Evolutionary conservation across 2,888 invertebrate genomes (phyloP).

Genomic region (Himalopsyche japonica): DNA sequence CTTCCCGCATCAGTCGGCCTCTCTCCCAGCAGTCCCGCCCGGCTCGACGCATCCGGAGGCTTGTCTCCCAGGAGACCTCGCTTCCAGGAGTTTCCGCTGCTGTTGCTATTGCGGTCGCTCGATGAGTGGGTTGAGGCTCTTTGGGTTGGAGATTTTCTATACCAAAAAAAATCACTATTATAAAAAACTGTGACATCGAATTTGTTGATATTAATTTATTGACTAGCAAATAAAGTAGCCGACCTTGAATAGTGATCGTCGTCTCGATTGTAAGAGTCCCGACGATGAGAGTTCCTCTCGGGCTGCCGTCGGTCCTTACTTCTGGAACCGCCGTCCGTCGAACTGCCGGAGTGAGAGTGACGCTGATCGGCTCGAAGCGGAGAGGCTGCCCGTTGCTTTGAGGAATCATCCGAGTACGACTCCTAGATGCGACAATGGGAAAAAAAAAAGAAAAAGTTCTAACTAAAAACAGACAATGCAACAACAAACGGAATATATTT

Average conservation of each 20-base stretch:
- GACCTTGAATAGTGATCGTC: background rate
- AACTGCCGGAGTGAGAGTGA: slow-evolving; percentile 1
- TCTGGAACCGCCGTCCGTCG: background rate
- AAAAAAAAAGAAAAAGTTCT: background rate
- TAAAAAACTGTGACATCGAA: too few relatives aligned
- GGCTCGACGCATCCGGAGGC: slow-evolving; percentile 43
- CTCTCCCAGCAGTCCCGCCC: background rate
- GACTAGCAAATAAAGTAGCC: background rate
- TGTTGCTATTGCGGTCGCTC: background rate
- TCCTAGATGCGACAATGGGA: slow-evolving; percentile 5
- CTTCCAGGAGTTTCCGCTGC: slow-evolving; percentile 33
- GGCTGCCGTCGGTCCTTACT: background rate
- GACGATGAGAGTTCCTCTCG: slow-evolving; percentile 3
- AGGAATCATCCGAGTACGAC: slow-evolving; percentile 10
- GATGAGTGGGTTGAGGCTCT: background rate
- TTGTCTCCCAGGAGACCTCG: slow-evolving; percentile 54
- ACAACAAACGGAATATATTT: background rate
- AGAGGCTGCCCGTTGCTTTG: background rate
- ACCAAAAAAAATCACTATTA: too few relatives aligned
- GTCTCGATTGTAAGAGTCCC: background rate
- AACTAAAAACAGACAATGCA: background rate
- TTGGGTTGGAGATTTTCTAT: background rate
- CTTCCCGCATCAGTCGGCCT: background rate
- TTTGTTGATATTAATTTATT: too few relatives aligned
- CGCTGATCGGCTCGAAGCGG: background rate